These are phyloP conservation scores for Spongia lamella DNA, from an alignment of 37 sponge, comb jelly and placozoan species.

Conservation along the genomic window DNA sequence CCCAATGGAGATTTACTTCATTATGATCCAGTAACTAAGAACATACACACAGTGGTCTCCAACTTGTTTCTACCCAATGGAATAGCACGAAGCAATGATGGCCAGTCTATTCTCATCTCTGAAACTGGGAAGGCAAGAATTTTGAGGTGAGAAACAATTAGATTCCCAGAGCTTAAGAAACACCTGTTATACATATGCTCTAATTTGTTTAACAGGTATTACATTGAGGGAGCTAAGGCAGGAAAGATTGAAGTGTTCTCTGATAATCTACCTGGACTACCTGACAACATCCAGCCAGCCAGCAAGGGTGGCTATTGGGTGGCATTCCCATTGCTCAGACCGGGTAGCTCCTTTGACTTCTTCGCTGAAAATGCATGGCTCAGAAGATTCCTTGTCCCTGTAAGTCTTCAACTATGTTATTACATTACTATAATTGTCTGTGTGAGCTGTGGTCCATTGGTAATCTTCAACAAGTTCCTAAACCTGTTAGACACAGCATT, in stretches of 20 bases:
- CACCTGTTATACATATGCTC: not conserved
- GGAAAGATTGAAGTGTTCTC: conserved; percentile 67
- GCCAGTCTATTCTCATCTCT: conserved; percentile 47
- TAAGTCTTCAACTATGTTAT: too few species aligned
- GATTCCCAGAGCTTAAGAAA: not conserved
- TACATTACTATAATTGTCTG: too few species aligned
- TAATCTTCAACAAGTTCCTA: too few species aligned
- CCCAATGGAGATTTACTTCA: conserved; percentile 65
- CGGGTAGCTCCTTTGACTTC: conserved; percentile 13
- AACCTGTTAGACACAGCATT: too few species aligned
- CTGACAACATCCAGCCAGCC: conserved; percentile 81
- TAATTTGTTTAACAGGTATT: conserved; percentile 21
- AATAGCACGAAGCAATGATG: conserved; percentile 47
- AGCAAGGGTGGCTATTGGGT: conserved; percentile 69
- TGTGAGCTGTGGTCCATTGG: too few species aligned
- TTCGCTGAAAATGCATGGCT: conserved; percentile 29
- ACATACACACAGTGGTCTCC: conserved; percentile 17
- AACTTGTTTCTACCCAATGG: conserved; percentile 84
- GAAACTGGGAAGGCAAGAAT: conserved; percentile 75
- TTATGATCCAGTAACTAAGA: conserved; percentile 46
- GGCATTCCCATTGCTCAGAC: conserved; percentile 40
- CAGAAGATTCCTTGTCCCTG: not conserved
- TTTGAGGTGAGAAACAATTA: conserved; percentile 45
- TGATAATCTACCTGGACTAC: conserved; percentile 72
- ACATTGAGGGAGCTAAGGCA: conserved; percentile 45